A percentile compares a stretch with the other conserved stretches of the same genome.
phyloP scores from a whole-genome alignment of 1,140 invertebrate genomes.

The Neodiprion pinetum region DNA sequence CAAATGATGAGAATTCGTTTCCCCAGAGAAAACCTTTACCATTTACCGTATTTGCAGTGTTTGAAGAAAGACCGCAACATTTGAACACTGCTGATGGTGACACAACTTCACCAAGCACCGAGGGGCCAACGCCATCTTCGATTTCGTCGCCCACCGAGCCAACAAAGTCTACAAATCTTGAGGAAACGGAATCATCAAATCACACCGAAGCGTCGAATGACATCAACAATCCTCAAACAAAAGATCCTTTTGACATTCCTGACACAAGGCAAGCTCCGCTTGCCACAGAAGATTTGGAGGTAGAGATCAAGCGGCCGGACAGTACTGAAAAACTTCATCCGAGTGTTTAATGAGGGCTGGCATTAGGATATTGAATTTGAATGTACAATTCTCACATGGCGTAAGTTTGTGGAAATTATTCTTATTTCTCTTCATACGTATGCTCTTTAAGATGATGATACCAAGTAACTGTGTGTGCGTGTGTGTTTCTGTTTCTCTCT shows the following conservation, averaged over 20 bases:
- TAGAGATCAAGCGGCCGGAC: constrained; percentile 38
- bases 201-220: constrained; percentile 43
- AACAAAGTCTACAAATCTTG: constrained; percentile 51
- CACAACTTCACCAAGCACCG: constrained; percentile 38
- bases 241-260: constrained; percentile 38
- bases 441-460: no score
- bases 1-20: constrained; percentile 21
- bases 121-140: constrained; percentile 49
- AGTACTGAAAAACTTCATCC: constrained; percentile 40
- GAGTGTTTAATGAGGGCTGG: constrained; percentile 47
- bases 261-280: constrained; percentile 47
- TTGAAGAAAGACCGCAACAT: constrained; percentile 68
- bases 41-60: constrained; percentile 61
- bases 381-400: constrained; percentile 33
- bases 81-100: constrained; percentile 43
- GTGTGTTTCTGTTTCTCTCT: no score
- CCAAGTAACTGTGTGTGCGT: no score
- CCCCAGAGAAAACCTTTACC: constrained; percentile 5
- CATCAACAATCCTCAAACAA: constrained; percentile 29
- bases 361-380: constrained; percentile 40
- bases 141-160: constrained; percentile 56
- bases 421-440: no score
- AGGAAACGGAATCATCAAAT: constrained; percentile 50
- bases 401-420: constrained; percentile 41
- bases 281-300: constrained; percentile 36